These are phyloP conservation scores for Erpobdella octoculata DNA, from an alignment of 2,888 invertebrate species.

Conservation along the genomic window DNA sequence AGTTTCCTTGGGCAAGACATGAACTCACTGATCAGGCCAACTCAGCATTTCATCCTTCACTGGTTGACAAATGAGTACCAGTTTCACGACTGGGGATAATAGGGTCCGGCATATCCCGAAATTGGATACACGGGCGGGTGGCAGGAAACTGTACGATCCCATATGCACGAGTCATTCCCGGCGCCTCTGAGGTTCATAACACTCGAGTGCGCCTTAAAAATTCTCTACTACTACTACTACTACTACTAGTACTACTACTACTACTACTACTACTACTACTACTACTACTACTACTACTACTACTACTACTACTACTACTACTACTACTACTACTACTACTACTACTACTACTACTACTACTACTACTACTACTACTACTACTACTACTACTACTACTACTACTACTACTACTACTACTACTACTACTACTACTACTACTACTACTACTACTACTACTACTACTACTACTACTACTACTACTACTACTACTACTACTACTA, in stretches of 20 bases:
- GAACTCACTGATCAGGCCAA: too few species aligned
- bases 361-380: slow-evolving; percentile 18
- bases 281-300: slow-evolving; percentile 26
- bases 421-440: slow-evolving; percentile 7
- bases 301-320: slow-evolving; percentile 24
- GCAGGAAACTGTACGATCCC: too few species aligned
- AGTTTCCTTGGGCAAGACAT: too few species aligned
- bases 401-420: neutral
- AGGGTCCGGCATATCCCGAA: too few species aligned
- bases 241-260: slow-evolving; percentile 24
- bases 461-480: slow-evolving; percentile 31
- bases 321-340: slow-evolving; percentile 22
- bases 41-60: too few species aligned
- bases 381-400: slow-evolving; percentile 15
- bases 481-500: slow-evolving; percentile 33
- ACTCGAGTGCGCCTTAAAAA: neutral
- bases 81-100: too few species aligned
- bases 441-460: slow-evolving; percentile 4
- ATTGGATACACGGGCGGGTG: too few species aligned
- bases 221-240: slow-evolving; percentile 17
- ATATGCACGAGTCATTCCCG: too few species aligned
- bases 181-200: too few species aligned
- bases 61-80: too few species aligned
- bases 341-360: slow-evolving; percentile 21
- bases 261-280: slow-evolving; percentile 27